A percentile compares a stretch with the other conserved stretches of the same genome.
Conservation (phyloP, 2,113 vertebrate genomes). For the Podarcis cretensis region DNA sequence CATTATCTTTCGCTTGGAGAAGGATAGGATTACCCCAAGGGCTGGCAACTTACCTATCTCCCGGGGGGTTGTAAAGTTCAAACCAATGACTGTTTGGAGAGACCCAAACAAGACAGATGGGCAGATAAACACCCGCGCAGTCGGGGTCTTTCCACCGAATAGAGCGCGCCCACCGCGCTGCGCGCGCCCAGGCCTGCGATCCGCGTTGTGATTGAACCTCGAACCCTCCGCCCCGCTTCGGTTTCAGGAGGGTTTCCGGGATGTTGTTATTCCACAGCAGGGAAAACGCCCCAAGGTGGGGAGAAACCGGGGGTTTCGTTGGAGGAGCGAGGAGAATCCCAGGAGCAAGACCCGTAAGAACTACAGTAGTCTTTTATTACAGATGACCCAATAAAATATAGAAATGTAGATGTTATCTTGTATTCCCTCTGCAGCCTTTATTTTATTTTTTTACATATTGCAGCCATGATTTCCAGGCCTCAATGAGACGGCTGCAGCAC, state of each 20-base stretch:
- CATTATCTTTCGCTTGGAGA: background rate
- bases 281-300: background rate
- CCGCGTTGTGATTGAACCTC: background rate
- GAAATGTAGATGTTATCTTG: background rate
- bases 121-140: background rate
- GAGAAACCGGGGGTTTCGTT: background rate
- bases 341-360: background rate
- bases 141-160: background rate
- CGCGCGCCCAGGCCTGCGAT: background rate
- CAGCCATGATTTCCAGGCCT: background rate
- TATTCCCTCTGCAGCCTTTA: background rate
- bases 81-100: background rate
- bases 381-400: background rate
- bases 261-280: background rate
- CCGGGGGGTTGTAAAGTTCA: background rate
- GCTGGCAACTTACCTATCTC: background rate
- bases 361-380: background rate
- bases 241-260: background rate
- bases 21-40: background rate
- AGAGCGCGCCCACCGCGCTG: background rate
- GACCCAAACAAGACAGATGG: background rate
- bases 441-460: background rate
- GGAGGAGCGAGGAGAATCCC: background rate
- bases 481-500: no score
- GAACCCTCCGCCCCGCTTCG: no score